Evolutionary conservation across 1,140 invertebrate genomes (phyloP).

Genomic region (Agrypnia vestita): DNA sequence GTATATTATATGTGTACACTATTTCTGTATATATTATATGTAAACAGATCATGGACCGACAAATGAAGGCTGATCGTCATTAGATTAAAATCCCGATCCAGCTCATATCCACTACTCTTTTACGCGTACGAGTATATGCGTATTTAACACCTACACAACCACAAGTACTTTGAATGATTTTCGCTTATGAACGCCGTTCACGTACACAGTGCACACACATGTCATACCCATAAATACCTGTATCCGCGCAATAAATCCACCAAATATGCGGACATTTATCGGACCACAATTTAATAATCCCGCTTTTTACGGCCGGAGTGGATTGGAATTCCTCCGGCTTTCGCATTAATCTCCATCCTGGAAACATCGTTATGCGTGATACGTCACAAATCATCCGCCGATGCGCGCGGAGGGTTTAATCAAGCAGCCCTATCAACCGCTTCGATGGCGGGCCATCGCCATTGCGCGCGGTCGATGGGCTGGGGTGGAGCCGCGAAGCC

Average conservation of each 20-base stretch:
- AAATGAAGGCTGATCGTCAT: too few relatives aligned
- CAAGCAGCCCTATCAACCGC: slow-evolving; percentile 39
- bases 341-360: slow-evolving; percentile 28
- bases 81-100: too few relatives aligned
- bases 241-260: slow-evolving; percentile 26
- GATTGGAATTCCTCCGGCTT: slow-evolving; percentile 22
- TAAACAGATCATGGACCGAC: too few relatives aligned
- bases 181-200: too few relatives aligned
- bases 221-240: slow-evolving; percentile 26
- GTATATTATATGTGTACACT: too few relatives aligned
- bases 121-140: too few relatives aligned
- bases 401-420: slow-evolving; percentile 29
- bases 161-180: too few relatives aligned
- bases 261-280: slow-evolving; percentile 33
- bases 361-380: slow-evolving; percentile 15
- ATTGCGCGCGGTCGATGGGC: slow-evolving; percentile 24
- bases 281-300: slow-evolving; percentile 41
- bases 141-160: too few relatives aligned
- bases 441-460: slow-evolving; percentile 28
- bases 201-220: not conserved
- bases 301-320: slow-evolving; percentile 30
- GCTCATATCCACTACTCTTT: too few relatives aligned
- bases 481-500: not conserved
- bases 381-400: slow-evolving; percentile 16
- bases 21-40: too few relatives aligned